These are phyloP conservation scores for Melanotus villosus DNA, from an alignment of 2,888 invertebrate species.

Conservation along the genomic window DNA sequence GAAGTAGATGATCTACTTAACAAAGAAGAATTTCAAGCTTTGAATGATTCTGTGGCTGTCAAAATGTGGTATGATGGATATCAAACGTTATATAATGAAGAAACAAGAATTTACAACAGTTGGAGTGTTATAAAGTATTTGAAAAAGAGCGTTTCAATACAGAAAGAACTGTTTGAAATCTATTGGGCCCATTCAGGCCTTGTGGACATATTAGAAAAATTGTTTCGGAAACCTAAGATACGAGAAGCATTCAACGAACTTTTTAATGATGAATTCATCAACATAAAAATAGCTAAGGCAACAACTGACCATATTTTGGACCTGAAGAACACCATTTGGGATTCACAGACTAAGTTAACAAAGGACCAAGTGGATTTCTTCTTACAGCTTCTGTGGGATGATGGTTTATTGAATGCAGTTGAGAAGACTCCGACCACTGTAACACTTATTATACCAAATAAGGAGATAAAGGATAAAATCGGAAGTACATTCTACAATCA, in stretches of 20 bases:
- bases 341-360: not conserved
- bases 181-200: not conserved
- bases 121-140: not conserved
- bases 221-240: not conserved
- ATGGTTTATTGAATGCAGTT: constrained; percentile 1
- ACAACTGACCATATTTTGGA: not conserved
- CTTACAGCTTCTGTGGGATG: not conserved
- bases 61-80: not conserved
- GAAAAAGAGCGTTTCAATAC: not conserved
- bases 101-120: not conserved
- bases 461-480: not conserved
- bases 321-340: not conserved
- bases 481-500: not conserved
- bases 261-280: not conserved
- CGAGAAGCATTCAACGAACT: not conserved
- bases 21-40: not conserved
- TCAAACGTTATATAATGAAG: not conserved
- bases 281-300: not conserved
- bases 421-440: not conserved
- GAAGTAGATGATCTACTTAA: not conserved
- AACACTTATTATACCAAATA: not conserved
- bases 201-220: not conserved
- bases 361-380: not conserved
- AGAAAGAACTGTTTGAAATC: not conserved
- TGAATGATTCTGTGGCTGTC: too few relatives aligned